Evolutionary conservation across 2,113 vertebrate genomes (phyloP).

Genomic region (Hoplias malabaricus): DNA sequence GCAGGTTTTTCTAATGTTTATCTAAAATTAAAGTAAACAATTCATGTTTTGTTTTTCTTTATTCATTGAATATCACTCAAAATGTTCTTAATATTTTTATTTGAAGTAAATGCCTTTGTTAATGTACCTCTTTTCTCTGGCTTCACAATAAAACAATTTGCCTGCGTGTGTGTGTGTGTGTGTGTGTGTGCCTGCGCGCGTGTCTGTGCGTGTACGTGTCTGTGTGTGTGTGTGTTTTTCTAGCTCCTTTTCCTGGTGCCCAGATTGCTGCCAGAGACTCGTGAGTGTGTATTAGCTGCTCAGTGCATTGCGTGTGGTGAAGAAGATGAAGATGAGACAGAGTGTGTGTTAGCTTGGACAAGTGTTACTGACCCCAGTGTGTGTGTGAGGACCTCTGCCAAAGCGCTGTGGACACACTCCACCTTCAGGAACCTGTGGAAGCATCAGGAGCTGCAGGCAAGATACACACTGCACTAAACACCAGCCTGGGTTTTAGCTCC

Average conservation of each 20-base stretch:
- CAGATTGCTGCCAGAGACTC: slow-evolving; percentile 74
- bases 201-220: too few relatives aligned
- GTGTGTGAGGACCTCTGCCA: slow-evolving; percentile 68
- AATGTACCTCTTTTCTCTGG: too few relatives aligned
- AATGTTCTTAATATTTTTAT: too few relatives aligned
- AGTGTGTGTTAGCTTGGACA: slow-evolving; percentile 50
- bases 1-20: too few relatives aligned
- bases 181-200: slow-evolving; percentile 19
- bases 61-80: too few relatives aligned
- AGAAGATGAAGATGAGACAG: slow-evolving; percentile 24
- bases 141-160: too few relatives aligned
- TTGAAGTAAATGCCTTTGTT: too few relatives aligned
- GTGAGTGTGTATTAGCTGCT: slow-evolving; percentile 33
- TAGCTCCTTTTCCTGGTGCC: slow-evolving; percentile 82
- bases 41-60: too few relatives aligned
- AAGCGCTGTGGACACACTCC: slow-evolving; percentile 77
- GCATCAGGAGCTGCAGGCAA: slow-evolving; percentile 61
- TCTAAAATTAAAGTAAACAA: too few relatives aligned
- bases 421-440: slow-evolving; percentile 47
- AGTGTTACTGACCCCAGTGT: slow-evolving; percentile 33
- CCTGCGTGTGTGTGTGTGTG: slow-evolving; percentile 9
- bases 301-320: background rate
- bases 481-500: too few relatives aligned
- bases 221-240: slow-evolving; percentile 31
- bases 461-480: background rate